phyloP scores from a whole-genome alignment of 2,113 vertebrate species.

The Brachypodius melanocephalos region DNA sequence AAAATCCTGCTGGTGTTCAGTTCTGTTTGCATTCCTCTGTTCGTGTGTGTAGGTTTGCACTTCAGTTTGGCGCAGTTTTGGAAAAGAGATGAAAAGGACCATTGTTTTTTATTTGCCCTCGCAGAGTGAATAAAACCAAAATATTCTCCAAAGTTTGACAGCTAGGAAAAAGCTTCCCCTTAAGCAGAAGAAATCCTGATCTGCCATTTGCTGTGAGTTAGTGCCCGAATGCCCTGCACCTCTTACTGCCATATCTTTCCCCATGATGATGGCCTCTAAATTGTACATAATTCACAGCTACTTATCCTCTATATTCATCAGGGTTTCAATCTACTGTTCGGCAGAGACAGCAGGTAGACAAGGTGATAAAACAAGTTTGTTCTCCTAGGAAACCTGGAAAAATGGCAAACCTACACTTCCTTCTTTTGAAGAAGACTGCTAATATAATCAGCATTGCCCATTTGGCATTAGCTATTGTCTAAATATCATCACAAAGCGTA shows the following conservation, averaged over 20 bases:
- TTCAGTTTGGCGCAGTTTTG: background rate
- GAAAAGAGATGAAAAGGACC: background rate
- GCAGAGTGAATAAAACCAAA: background rate
- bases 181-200: background rate
- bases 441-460: background rate
- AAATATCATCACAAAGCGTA: background rate
- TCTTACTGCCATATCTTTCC: background rate
- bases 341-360: background rate
- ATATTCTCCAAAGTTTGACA: background rate
- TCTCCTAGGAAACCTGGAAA: background rate
- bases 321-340: fast-evolving
- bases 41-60: background rate
- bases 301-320: background rate
- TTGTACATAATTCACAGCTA: background rate
- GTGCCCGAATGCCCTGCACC: background rate
- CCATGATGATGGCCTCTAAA: background rate
- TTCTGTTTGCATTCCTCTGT: background rate
- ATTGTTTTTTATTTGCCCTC: background rate
- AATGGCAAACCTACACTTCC: background rate
- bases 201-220: background rate
- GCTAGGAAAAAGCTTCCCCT: background rate
- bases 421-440: background rate
- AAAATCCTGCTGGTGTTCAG: background rate
- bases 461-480: background rate
- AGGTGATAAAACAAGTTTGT: background rate